Evolutionary conservation across 2,888 invertebrate species (phyloP).

Genomic region (Polydesmus complanatus): DNA sequence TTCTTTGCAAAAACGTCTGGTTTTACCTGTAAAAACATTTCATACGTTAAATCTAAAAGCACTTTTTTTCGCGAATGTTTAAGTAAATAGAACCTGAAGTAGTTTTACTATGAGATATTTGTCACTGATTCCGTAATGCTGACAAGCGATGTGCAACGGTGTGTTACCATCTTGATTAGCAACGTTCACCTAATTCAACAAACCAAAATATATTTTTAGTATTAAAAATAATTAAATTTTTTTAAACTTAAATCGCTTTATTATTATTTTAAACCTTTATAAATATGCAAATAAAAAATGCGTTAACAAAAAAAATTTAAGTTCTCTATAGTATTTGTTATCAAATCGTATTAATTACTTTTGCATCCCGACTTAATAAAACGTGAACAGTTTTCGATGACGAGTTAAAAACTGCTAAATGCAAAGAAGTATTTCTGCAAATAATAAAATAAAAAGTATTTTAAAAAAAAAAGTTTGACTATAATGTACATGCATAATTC

Average conservation of each 20-base stretch:
- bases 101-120: slow-evolving; percentile 9
- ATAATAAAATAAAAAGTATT: background rate
- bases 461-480: background rate
- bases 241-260: too few relatives aligned
- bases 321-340: too few relatives aligned
- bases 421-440: slow-evolving; percentile 9
- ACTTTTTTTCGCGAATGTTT: background rate
- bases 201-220: background rate
- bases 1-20: slow-evolving; percentile 13
- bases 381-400: slow-evolving; percentile 10
- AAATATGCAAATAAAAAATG: too few relatives aligned
- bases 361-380: slow-evolving; percentile 7
- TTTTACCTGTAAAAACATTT: slow-evolving; percentile 2
- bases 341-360: too few relatives aligned
- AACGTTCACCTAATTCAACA: slow-evolving; percentile 8
- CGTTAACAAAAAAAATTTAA: too few relatives aligned
- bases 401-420: slow-evolving; percentile 11
- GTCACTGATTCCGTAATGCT: slow-evolving; percentile 12
- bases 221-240: background rate
- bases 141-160: slow-evolving; percentile 11
- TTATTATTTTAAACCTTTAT: too few relatives aligned
- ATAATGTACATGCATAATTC: background rate
- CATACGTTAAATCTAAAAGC: too few relatives aligned
- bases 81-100: slow-evolving; percentile 2
- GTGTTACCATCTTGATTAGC: slow-evolving; percentile 11